Evolutionary conservation across 2,797 vertebrate genomes (phyloP).

Genomic region (Scleropages formosus): DNA sequence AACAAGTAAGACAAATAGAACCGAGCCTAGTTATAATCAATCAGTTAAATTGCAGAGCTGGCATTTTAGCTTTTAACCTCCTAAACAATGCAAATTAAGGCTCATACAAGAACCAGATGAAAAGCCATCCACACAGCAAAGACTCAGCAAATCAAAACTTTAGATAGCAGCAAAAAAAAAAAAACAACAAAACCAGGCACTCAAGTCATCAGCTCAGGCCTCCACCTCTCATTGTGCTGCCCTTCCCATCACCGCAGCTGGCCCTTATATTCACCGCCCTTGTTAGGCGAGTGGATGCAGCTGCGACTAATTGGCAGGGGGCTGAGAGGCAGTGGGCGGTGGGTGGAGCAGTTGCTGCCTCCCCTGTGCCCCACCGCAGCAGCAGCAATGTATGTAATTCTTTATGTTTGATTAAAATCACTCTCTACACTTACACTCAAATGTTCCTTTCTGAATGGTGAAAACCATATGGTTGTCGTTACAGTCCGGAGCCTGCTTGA

Average conservation of each 20-base stretch:
- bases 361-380: conserved; percentile 1
- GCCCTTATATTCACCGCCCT: conserved; percentile 2
- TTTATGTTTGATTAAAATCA: conserved; percentile 6
- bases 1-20: too few relatives aligned
- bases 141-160: not conserved
- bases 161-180: not conserved
- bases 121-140: not conserved
- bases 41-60: not conserved
- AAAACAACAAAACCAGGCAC: not conserved
- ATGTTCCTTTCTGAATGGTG: conserved; percentile 13
- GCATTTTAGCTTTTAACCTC: not conserved
- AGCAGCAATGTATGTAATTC: conserved; percentile 20
- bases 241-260: conserved; percentile 5
- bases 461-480: conserved; percentile 20
- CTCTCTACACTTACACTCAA: conserved; percentile 6
- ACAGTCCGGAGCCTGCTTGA: not conserved
- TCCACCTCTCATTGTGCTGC: not conserved
- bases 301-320: conserved; percentile 9
- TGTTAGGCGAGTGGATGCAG: conserved; percentile 17
- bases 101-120: not conserved
- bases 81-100: not conserved
- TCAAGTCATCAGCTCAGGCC: not conserved
- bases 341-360: not conserved
- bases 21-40: too few relatives aligned
- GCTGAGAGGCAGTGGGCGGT: conserved; percentile 7